Base-by-base conservation (phyloP, 1,140 invertebrate genomes). In the Ceratoteleas bidentatus region DNA sequence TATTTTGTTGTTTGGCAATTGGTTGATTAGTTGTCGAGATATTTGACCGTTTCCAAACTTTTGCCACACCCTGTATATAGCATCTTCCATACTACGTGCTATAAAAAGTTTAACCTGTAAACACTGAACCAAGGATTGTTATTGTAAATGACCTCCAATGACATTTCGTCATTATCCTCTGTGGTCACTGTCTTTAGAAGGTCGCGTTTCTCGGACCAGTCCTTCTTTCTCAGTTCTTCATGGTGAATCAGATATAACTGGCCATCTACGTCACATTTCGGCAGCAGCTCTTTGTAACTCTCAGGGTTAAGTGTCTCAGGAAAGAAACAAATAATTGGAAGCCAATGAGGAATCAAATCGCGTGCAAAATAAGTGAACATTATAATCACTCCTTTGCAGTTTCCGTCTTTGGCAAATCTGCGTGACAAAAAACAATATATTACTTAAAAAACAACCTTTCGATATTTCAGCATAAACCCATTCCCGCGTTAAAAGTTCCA, bases 221-320 rank as follows among this genome's bases (percentile, higher is more conserved):
- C 95, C 70, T 91, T 89, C 70, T 92, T 91, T 33, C 94, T 87
- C 38, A 93, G 86, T 64, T 92, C 87, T 16, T 90, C 88, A 76
- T 93, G 91, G 75, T 92, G 88, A 78, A 93, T 90, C 6, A 89
- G 52, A 87, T 93, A 87, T 81, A 94, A 80, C 85, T 92, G 87
- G 70, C 91, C 90, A 85, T 93, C 86, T 62, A 86, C 68, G 89
- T 93, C 92, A 83, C 93, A 91, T 70, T 93, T 93, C 4, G 94
- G 94, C 74, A 96, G 82, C 33, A 96, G 86, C 65, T 93, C 91
- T 82, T 93, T 92, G 85, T 96, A 97, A 47, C 94, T 93, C 56
- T 91, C 76, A 10, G 96, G 96, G 79, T 93, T 92, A 9, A 94
- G 92, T 0, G 95, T 96, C 91, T 97, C 96, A 14, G 96, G 96